phyloP scores from a whole-genome alignment of 2,113 vertebrate species.

The Gambusia holbrooki region DNA sequence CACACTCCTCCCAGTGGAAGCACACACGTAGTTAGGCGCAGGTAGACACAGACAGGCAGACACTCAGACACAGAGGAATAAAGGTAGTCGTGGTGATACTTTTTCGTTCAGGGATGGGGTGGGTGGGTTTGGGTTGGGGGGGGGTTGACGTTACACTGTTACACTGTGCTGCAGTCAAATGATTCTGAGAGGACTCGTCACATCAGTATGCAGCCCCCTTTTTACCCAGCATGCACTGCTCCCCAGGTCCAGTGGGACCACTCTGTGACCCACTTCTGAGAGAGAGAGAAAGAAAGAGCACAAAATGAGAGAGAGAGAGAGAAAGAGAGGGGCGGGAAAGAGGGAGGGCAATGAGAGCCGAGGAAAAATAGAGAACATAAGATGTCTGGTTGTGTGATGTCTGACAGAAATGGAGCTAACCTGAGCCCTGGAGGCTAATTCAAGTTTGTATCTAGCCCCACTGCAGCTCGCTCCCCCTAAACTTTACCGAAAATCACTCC shows the following conservation, averaged over 20 bases:
- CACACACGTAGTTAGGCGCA: constrained; percentile 41
- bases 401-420: constrained; percentile 78
- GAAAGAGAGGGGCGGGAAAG: constrained; percentile 54
- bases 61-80: constrained; percentile 31
- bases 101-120: constrained; percentile 46
- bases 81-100: constrained; percentile 33
- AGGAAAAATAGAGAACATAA: constrained; percentile 78
- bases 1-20: constrained; percentile 39
- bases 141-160: constrained; percentile 39
- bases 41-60: constrained; percentile 35
- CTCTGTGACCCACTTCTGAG: constrained; percentile 84
- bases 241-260: constrained; percentile 81
- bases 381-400: constrained; percentile 76
- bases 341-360: constrained; percentile 65
- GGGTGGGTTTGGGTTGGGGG: too few relatives aligned
- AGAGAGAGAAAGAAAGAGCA: constrained; percentile 50
- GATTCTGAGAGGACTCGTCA: constrained; percentile 77
- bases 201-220: constrained; percentile 78
- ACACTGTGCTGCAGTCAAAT: constrained; percentile 73
- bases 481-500: constrained; percentile 47
- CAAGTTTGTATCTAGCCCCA: constrained; percentile 60
- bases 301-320: constrained; percentile 21
- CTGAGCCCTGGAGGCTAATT: constrained; percentile 75
- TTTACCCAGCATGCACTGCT: constrained; percentile 80
- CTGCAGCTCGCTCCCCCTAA: constrained; percentile 40